Evolutionary conservation across 2,797 vertebrate species (phyloP).

Genomic region (Mastacembelus armatus): DNA sequence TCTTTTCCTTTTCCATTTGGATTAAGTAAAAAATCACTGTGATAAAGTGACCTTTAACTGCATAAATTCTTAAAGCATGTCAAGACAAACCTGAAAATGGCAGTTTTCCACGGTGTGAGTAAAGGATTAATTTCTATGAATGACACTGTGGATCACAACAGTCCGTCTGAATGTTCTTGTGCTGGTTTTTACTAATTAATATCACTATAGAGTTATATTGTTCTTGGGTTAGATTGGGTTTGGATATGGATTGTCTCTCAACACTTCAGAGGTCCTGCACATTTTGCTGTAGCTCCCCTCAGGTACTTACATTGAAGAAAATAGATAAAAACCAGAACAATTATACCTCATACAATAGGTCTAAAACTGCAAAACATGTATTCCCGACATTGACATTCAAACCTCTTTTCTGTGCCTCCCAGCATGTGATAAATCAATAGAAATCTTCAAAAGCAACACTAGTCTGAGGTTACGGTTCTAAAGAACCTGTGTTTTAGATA

Average conservation of each 20-base stretch:
- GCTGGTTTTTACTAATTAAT: conserved; percentile 4
- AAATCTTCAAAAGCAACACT: conserved; percentile 23
- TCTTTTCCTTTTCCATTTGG: too few species aligned
- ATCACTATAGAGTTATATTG: conserved; percentile 4
- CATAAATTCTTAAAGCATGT: background rate
- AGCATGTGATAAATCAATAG: conserved; percentile 46
- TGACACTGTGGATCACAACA: background rate
- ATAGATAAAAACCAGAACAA: conserved; percentile 3
- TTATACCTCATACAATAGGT: conserved; percentile 6
- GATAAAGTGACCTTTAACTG: background rate
- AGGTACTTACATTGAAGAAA: background rate
- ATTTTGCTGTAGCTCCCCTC: conserved; percentile 1
- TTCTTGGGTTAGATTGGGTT: too few species aligned
- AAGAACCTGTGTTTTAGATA: conserved; percentile 43
- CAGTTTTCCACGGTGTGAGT: background rate
- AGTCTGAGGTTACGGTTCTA: conserved; percentile 20
- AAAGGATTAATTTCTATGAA: conserved; percentile 1
- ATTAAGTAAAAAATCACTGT: too few species aligned
- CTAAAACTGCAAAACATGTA: background rate
- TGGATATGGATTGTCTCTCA: conserved; percentile 13
- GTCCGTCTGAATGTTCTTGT: background rate
- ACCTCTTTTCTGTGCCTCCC: conserved; percentile 39
- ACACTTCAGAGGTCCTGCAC: conserved; percentile 1
- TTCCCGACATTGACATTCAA: conserved; percentile 9
- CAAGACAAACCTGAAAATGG: conserved; percentile 2